Base-by-base conservation (phyloP, 2,113 vertebrate genomes). In the Clarias gariepinus region DNA sequence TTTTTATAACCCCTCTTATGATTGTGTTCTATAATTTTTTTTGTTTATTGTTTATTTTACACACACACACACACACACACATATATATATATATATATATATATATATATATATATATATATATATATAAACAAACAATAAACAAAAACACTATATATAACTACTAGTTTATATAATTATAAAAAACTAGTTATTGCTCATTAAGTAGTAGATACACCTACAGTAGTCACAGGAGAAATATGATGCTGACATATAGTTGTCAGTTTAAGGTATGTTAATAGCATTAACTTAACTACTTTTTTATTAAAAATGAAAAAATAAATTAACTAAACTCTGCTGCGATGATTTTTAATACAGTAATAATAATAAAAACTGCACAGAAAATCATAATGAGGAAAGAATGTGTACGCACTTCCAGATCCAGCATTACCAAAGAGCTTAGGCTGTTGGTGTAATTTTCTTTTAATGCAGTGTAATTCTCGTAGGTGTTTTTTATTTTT, bases 381-480 rank as follows among this genome's bases (percentile, higher is more conserved):
- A 21, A 1, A 73, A 73, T 74, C 47, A 8, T 47, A 47, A 73
- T 36, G 41, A 73, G 68, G 33, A 71, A 36, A 71, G 3, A 74
- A 74, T 41, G 21, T 73, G 33, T 41, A 23, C 10, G 0, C 41
- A 47, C 21, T 11, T 47, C 4, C 25, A 74, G 18, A 71, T 30
- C 68, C 47, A 74, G 36, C 21, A 9, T 73, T 36, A 21, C 1
- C 23, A 73, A 73, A 71, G 6, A 36, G 30, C 13, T 30, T 1
- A 36, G 68, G 16, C 15, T 30, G 66, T 16, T 33, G 13, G 66
- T 33, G 57, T 80, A 53, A 53, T 79, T 79, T 80, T 30, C 28
- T 76, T 88, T 73, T 85, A 58, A 89, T 82, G 76, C 85, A 87
- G 78, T 85, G 47, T 88, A 86, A 84, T 87, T 71, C 87, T 73